A percentile compares a stretch with the other conserved stretches of the same genome.
phyloP scores from a whole-genome alignment of 2,888 invertebrate genomes.

The Margaritifera margaritifera region DNA sequence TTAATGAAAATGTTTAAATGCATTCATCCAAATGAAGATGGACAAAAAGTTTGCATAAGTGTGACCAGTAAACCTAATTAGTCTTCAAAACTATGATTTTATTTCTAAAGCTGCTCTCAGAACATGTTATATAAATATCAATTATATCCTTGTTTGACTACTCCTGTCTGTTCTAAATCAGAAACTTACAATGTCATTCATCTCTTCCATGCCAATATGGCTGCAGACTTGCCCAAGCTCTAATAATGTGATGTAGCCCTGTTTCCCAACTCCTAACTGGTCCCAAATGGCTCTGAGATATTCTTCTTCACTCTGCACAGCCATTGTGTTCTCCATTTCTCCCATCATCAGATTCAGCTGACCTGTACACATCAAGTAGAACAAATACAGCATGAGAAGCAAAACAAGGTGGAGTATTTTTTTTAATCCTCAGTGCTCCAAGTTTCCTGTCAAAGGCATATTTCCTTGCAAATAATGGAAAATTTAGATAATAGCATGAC shows the following conservation, averaged over 20 bases:
- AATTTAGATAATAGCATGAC: no score
- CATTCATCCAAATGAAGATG: no score
- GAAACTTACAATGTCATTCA: constrained; percentile 78
- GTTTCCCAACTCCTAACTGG: constrained; percentile 78
- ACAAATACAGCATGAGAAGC: background rate
- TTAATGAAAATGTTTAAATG: no score
- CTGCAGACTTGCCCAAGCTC: constrained; percentile 81
- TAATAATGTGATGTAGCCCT: constrained; percentile 79
- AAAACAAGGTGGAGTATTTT: background rate
- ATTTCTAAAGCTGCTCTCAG: no score
- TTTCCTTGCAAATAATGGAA: no score
- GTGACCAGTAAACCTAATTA: no score
- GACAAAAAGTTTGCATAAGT: no score
- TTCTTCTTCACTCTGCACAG: constrained; percentile 72
- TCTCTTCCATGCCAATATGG: constrained; percentile 79
- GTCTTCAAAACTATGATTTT: no score
- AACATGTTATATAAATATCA: no score
- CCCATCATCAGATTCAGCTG: constrained; percentile 55
- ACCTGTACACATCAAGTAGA: constrained; percentile 34
- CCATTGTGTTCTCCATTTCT: constrained; percentile 43
- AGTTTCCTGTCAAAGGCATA: no score
- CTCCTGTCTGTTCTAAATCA: background rate
- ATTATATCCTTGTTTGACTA: background rate
- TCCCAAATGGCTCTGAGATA: constrained; percentile 80
- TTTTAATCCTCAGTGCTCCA: no score